These are phyloP conservation scores for Campoletis sonorensis DNA, from an alignment of 1,140 invertebrate genomes.

Conservation along the genomic window DNA sequence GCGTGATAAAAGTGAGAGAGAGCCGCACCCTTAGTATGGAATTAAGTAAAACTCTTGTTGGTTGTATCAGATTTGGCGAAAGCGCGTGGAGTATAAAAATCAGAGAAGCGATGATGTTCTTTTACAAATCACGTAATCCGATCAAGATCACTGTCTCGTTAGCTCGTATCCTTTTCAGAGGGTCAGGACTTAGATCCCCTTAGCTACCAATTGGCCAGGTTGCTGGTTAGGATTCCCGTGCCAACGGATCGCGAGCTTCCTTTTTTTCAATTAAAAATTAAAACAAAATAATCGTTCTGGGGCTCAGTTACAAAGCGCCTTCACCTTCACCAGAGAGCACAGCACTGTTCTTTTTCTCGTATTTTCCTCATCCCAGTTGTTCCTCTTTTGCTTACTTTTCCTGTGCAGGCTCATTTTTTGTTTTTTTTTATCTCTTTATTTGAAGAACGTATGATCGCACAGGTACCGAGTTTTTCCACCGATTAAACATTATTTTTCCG, in stretches of 20 bases:
- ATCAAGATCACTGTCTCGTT: not conserved
- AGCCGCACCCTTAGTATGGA: no score
- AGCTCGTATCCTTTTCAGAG: not conserved
- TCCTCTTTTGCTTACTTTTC: not conserved
- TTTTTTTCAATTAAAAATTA: slow-evolving; percentile 77
- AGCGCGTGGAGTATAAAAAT: no score
- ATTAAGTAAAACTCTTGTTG: no score
- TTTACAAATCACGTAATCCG: not conserved
- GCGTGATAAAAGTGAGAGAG: no score
- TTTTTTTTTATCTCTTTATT: no score
- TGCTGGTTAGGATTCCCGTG: not conserved
- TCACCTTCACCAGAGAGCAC: not conserved
- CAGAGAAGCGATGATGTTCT: not conserved
- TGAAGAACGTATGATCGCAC: slow-evolving; percentile 63
- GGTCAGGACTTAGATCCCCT: not conserved
- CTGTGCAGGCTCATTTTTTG: not conserved
- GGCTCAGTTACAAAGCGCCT: not conserved
- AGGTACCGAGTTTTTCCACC: slow-evolving; percentile 68
- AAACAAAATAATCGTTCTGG: slow-evolving; percentile 65
- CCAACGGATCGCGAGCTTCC: slow-evolving; percentile 57
- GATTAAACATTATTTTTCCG: slow-evolving; percentile 74
- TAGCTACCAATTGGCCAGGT: not conserved
- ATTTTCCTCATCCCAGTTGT: not conserved
- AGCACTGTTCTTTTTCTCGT: not conserved
- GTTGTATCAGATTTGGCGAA: no score